phyloP scores from a whole-genome alignment of 2,888 invertebrate species.

The Pachydiplax longipennis region DNA sequence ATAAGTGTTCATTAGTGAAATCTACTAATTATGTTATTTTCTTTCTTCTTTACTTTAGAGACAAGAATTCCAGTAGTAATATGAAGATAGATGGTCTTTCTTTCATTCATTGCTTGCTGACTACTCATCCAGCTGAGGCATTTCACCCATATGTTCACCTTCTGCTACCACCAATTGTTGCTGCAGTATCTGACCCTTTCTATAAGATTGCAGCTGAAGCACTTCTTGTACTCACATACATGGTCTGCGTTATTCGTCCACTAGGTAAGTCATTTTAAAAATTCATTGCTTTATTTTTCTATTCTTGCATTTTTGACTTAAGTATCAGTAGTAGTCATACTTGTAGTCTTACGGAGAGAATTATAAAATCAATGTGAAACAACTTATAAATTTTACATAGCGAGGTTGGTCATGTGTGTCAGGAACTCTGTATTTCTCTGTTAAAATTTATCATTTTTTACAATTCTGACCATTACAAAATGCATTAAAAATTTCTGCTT shows the following conservation, averaged over 20 bases:
- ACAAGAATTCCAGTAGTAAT: conserved; percentile 93
- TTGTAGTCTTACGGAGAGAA: no score
- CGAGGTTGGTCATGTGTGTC: no score
- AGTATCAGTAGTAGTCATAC: no score
- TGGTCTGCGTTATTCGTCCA: conserved; percentile 93
- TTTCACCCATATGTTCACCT: conserved; percentile 83
- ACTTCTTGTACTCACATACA: conserved; percentile 87
- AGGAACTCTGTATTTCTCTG: no score
- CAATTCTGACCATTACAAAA: no score
- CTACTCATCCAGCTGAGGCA: conserved; percentile 78
- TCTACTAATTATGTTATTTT: conserved; percentile 23
- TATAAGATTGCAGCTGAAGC: conserved; percentile 99
- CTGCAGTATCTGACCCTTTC: conserved; percentile 93
- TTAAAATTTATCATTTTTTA: no score
- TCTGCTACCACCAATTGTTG: conserved; percentile 83
- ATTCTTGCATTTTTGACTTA: background rate
- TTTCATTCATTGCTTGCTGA: conserved; percentile 85
- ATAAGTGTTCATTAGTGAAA: no score
- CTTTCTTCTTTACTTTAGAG: conserved; percentile 66
- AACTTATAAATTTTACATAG: no score
- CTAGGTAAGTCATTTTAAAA: conserved; percentile 64
- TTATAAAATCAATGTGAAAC: no score
- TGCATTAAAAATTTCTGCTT: no score
- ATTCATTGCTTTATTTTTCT: background rate
- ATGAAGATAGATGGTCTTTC: conserved; percentile 97